phyloP scores from a whole-genome alignment of 2,113 vertebrate species.

The Tauraco erythrolophus region DNA sequence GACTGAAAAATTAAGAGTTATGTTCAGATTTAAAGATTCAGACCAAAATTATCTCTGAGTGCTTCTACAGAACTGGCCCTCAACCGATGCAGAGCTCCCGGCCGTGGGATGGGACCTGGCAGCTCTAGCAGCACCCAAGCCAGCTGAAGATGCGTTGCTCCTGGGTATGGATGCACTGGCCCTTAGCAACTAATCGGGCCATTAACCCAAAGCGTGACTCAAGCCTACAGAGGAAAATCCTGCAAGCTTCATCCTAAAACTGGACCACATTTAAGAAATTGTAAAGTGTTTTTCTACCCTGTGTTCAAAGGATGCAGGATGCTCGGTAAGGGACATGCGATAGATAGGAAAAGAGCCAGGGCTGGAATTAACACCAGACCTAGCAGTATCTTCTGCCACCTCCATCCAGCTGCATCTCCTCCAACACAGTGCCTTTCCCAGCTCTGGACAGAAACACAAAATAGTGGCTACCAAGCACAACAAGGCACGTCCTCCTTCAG shows the following conservation, averaged over 20 bases:
- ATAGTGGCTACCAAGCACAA: neutral
- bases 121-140: neutral
- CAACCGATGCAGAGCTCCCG: fast-evolving
- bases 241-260: neutral
- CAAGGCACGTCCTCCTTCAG: neutral
- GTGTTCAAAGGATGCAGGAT: neutral
- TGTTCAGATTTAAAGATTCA: neutral
- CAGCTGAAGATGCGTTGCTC: neutral
- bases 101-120: neutral
- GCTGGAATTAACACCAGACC: neutral
- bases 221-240: neutral
- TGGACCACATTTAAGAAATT: neutral
- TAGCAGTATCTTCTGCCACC: neutral
- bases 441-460: neutral
- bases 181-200: neutral
- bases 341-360: neutral
- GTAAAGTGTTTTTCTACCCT: fast-evolving
- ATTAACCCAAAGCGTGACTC: neutral
- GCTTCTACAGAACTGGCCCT: neutral
- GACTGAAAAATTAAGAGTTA: neutral
- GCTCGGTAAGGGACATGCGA: neutral
- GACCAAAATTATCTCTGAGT: neutral
- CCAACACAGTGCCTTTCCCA: neutral
- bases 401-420: neutral
- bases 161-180: neutral